phyloP scores from a whole-genome alignment of 2,113 vertebrate genomes.

The Cyanoderma ruficeps region DNA sequence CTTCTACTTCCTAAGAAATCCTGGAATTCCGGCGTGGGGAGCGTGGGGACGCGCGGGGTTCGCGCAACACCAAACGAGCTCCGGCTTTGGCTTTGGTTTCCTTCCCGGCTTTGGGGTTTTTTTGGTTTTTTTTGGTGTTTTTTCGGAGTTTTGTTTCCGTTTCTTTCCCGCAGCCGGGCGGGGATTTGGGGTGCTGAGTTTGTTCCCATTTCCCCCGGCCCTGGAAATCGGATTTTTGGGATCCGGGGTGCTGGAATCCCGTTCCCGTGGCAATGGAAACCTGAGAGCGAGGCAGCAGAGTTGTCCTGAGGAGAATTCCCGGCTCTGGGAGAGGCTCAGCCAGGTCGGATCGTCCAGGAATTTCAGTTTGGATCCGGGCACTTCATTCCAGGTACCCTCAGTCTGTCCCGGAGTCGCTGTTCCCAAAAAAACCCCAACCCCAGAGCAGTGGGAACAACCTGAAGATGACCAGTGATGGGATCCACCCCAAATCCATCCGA shows the following conservation, averaged over 20 bases:
- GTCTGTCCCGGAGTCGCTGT: accelerated
- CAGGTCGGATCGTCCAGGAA: too few relatives aligned
- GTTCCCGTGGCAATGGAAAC: not conserved
- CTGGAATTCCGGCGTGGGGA: not conserved
- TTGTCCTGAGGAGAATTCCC: not conserved
- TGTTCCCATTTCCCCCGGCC: not conserved
- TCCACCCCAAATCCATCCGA: not conserved
- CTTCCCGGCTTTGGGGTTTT: not conserved
- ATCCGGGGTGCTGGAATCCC: not conserved
- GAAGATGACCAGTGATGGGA: accelerated
- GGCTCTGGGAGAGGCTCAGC: not conserved
- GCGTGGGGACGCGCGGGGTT: not conserved
- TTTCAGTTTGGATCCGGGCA: not conserved
- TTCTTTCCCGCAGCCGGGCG: not conserved
- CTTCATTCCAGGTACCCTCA: accelerated
- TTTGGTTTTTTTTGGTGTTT: not conserved
- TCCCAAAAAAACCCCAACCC: too few relatives aligned
- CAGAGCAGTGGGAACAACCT: not conserved
- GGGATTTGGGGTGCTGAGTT: not conserved
- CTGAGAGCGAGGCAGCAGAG: not conserved
- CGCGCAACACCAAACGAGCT: not conserved
- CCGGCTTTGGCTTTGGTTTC: constrained; percentile 9
- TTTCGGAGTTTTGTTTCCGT: not conserved
- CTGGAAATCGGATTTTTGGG: not conserved
- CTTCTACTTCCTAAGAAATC: not conserved